Evolutionary conservation across 2,888 invertebrate species (phyloP), one percentile per base, ranked within the genome.

Genomic region (Euplagia quadripunctaria): DNA sequence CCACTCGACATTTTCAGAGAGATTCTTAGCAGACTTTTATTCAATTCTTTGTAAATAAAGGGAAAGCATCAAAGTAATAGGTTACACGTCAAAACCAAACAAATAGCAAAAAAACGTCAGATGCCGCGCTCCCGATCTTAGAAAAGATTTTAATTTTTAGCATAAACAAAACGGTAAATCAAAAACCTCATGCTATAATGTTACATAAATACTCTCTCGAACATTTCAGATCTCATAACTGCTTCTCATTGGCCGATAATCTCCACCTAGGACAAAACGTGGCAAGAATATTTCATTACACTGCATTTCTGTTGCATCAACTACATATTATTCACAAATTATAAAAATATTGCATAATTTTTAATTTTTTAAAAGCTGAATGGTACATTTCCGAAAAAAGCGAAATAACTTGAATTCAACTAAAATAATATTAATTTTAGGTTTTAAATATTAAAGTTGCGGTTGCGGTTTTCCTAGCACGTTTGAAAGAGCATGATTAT

Each of bases 251-350:
- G 94, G 95, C 83, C 80, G 68, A 88, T 81, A 86, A 79, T 90
- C 90, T 95, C 95, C 95, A 95, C 93, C 82, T 90, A 89, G 92
- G 92, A 88, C 92, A 93, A 93, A 93, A 94, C 95, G 95, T 95
- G 95, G 95, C 94, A 91, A 78, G 69, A 75, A 69, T 77, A 52
- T 67, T 64, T 69, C 68, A 71, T 52, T 11, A 49, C 61, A 73
- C 67, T 74, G 73, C 67, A 75, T 61, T 75, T 63, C 67, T 68
- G 41, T 20, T 66, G 66, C 71, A 72, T 41, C 63, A 49, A 20
- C n/a, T 65, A 0, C 61, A 9, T 14, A 58, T 31, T 61, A 6
- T n/a, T 11, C 4, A 1, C 5, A 68, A 46, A 58, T 66, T 20
- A 5, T 51, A 31, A 41, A 31, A 31, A 12, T 11, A 11, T n/a